Evolutionary conservation across 2,888 invertebrate genomes (phyloP).

Genomic region (Eupeodes luniger): DNA sequence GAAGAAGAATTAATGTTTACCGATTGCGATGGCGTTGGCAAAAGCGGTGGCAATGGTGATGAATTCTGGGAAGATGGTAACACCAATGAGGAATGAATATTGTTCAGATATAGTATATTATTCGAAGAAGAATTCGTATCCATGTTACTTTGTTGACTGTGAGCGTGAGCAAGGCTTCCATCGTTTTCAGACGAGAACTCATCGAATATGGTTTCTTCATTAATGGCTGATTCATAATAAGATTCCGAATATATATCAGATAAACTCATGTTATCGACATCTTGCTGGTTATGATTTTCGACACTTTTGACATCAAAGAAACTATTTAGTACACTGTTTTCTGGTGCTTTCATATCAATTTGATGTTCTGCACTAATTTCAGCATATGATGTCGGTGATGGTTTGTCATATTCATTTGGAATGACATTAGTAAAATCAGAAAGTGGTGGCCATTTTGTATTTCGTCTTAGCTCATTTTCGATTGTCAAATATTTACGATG

Average conservation of each 20-base stretch:
- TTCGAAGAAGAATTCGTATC: conserved; percentile 18
- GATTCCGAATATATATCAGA: conserved; percentile 71
- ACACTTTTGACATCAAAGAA: conserved; percentile 81
- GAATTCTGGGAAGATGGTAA: conserved; percentile 34
- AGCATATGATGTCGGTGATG: conserved; percentile 84
- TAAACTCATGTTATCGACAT: conserved; percentile 59
- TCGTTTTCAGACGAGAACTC: conserved; percentile 68
- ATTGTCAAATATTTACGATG: conserved; percentile 88
- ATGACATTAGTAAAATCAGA: conserved; percentile 80
- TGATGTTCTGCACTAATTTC: conserved; percentile 85
- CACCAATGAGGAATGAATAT: neutral
- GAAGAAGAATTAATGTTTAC: neutral
- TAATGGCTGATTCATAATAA: conserved; percentile 66
- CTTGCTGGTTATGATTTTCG: neutral
- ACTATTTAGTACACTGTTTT: conserved; percentile 85
- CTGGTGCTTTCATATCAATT: conserved; percentile 82
- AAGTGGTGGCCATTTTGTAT: conserved; percentile 88
- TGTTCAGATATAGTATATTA: conserved; percentile 1
- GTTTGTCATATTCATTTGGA: conserved; percentile 74
- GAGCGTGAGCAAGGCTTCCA: conserved; percentile 32
- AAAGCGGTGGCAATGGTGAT: conserved; percentile 7
- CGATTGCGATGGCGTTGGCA: neutral
- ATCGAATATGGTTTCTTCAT: conserved; percentile 70
- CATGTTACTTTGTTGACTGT: conserved; percentile 52
- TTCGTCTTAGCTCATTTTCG: conserved; percentile 86